Evolutionary conservation across 2,797 vertebrate species (phyloP).

Genomic region (Diglossa cyanea): DNA sequence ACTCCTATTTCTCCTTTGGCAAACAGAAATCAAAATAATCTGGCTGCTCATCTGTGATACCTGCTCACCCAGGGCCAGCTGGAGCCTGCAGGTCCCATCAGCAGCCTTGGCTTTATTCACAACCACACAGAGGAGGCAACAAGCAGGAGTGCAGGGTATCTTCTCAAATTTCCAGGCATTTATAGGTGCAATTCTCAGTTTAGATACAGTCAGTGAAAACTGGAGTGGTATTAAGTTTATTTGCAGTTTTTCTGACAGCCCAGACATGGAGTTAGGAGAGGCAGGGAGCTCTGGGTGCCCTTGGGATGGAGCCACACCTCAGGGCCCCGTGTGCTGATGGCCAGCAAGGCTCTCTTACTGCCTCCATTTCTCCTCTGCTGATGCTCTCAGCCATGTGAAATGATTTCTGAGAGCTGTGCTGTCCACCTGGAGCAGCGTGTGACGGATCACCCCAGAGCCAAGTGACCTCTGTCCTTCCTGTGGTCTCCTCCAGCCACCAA

Average conservation of each 20-base stretch:
- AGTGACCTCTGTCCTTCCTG: background rate
- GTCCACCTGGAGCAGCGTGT: background rate
- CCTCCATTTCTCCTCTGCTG: background rate
- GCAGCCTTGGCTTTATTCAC: background rate
- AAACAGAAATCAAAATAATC: background rate
- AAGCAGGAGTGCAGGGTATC: background rate
- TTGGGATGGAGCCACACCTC: background rate
- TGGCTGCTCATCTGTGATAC: constrained; percentile 9
- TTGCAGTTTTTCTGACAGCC: background rate
- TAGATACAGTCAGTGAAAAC: background rate
- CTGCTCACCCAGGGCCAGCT: background rate
- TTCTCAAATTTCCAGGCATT: background rate
- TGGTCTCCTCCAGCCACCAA: background rate
- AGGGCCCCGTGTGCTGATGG: fast-evolving
- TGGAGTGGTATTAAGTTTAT: background rate
- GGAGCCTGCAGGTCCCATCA: background rate
- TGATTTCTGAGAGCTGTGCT: background rate
- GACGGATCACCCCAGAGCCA: background rate
- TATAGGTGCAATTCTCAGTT: background rate
- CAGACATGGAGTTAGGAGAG: fast-evolving
- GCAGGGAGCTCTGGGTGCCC: background rate
- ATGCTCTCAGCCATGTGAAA: background rate
- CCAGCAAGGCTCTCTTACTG: background rate
- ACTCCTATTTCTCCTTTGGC: background rate
- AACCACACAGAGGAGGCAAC: background rate